These are phyloP conservation scores for Drosophila leontia DNA, from an alignment of 1,140 invertebrate species.

Conservation along the genomic window DNA sequence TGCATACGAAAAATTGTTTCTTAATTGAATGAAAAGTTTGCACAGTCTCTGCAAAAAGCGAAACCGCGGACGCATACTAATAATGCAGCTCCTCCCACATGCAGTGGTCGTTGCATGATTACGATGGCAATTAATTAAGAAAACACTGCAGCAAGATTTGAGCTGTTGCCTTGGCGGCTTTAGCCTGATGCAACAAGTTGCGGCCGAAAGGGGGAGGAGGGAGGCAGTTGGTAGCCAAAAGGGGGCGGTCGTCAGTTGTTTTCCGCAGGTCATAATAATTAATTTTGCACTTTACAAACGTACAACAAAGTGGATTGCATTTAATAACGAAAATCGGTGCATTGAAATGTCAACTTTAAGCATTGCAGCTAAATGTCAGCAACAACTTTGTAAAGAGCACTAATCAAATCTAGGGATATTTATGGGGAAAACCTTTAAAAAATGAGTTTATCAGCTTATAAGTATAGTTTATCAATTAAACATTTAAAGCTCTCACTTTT, in stretches of 20 bases:
- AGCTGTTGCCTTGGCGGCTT: constrained; percentile 31
- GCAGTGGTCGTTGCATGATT: constrained; percentile 49
- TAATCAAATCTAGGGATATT: neutral
- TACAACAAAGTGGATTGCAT: constrained; percentile 31
- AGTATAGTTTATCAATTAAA: neutral
- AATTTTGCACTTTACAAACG: constrained; percentile 43
- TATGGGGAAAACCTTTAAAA: neutral
- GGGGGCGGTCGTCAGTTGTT: constrained; percentile 11
- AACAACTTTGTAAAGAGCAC: constrained; percentile 2
- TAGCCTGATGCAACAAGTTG: constrained; percentile 34
- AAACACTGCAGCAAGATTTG: constrained; percentile 34
- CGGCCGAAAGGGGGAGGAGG: neutral
- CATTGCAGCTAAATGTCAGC: constrained; percentile 24
- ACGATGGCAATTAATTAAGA: constrained; percentile 71
- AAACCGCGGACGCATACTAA: constrained; percentile 34
- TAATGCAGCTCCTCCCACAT: constrained; percentile 23
- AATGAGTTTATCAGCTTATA: too few species aligned
- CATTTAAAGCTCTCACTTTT: too few species aligned
- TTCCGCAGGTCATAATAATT: constrained; percentile 44
- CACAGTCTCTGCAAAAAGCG: constrained; percentile 47
- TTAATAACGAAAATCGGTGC: constrained; percentile 19
- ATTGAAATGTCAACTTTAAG: constrained; percentile 30
- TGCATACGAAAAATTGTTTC: constrained; percentile 39
- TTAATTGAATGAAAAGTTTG: constrained; percentile 44
- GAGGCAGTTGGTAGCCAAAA: constrained; percentile 1